Percentiles rank a stretch among this genome's conserved stretches.
These are phyloP conservation scores for Hydrocynus forskahlii DNA, from an alignment of 2,797 vertebrate species.

Conservation along the genomic window DNA sequence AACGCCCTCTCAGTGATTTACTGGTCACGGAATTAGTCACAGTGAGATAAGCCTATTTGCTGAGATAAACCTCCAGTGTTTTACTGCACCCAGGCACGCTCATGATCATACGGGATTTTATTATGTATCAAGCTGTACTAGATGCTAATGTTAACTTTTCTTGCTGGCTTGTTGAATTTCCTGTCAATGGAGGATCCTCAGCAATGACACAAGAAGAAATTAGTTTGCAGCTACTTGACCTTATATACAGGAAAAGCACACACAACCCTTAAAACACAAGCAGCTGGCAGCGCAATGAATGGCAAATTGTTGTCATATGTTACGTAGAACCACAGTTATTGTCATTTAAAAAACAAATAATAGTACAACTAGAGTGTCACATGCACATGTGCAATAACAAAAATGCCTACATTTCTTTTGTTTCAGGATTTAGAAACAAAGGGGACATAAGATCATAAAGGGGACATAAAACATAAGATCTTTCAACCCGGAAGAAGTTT, in stretches of 20 bases:
- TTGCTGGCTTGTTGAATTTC: neutral
- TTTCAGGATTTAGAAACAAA: no score
- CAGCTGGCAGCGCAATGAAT: no score
- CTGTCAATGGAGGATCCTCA: neutral
- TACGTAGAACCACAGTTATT: no score
- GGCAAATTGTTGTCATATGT: no score
- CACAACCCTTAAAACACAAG: no score
- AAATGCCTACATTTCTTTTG: no score
- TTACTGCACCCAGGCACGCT: neutral
- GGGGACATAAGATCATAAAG: no score
- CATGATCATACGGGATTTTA: neutral
- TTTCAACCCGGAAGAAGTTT: no score
- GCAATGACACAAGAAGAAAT: neutral
- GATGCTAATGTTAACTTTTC: neutral
- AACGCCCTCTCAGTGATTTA: slow-evolving; percentile 4
- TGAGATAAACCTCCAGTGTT: neutral
- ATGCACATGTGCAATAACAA: no score
- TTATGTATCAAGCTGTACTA: slow-evolving; percentile 13
- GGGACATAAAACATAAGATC: no score
- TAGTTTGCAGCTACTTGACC: neutral
- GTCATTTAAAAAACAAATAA: no score
- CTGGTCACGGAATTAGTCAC: neutral
- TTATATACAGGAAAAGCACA: neutral
- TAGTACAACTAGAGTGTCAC: no score
- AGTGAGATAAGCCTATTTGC: slow-evolving; percentile 15